Evolutionary conservation across 2,113 vertebrate species (phyloP).

Genomic region (Phrynosoma platyrhinos): DNA sequence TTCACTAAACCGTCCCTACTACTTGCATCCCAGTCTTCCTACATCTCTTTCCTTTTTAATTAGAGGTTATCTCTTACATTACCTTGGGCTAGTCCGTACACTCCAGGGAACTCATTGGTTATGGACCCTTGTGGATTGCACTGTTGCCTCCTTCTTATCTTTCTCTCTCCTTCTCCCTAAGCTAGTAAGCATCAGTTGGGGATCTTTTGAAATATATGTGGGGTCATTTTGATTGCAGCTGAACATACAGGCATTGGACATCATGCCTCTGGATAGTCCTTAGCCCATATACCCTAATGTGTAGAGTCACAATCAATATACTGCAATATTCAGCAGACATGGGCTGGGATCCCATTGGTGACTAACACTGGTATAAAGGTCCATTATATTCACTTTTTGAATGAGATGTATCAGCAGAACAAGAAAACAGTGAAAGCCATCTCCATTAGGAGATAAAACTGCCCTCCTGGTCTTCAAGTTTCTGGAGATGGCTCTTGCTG

Average conservation of each 20-base stretch:
- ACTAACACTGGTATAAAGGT: too few species aligned
- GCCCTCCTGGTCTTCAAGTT: too few species aligned
- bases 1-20: neutral
- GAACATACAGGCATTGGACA: neutral
- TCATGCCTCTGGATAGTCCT: too few species aligned
- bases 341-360: too few species aligned
- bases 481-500: too few species aligned
- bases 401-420: too few species aligned
- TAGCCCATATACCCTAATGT: neutral
- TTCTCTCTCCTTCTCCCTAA: neutral
- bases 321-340: neutral
- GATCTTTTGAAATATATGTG: neutral
- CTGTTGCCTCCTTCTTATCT: neutral
- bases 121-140: neutral
- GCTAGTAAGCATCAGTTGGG: neutral
- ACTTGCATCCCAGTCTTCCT: neutral
- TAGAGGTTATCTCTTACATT: neutral
- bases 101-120: neutral
- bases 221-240: neutral
- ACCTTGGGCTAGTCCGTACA: neutral
- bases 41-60: neutral
- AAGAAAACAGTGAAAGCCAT: too few species aligned
- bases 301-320: neutral
- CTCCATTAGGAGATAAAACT: too few species aligned
- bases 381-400: too few species aligned